phyloP scores from a whole-genome alignment of 2,888 invertebrate genomes.

The Drosophila nr. fundita region DNA sequence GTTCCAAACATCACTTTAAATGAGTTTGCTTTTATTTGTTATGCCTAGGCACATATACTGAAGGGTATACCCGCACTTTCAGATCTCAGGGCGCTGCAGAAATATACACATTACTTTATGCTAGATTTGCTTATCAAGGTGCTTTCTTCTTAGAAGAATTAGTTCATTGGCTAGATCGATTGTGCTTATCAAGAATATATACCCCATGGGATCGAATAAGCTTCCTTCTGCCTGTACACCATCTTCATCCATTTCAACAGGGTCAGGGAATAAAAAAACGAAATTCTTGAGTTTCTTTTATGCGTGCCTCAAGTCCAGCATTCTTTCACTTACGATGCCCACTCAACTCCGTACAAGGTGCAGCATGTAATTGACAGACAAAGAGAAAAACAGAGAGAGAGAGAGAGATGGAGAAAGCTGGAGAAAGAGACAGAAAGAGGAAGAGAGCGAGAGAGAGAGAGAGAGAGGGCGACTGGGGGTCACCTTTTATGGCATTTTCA shows the following conservation, averaged over 20 bases:
- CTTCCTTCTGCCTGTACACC: background rate
- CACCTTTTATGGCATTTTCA: conserved; percentile 53
- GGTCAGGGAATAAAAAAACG: conserved; percentile 9
- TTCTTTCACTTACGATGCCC: conserved; percentile 15
- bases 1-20: background rate
- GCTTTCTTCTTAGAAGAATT: background rate
- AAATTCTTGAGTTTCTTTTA: conserved; percentile 56
- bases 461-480: conserved; percentile 14
- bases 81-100: background rate
- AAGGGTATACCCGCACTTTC: background rate
- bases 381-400: background rate
- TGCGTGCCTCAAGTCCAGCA: conserved; percentile 28
- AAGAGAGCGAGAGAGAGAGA: conserved; percentile 1
- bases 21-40: background rate
- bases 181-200: background rate
- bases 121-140: background rate
- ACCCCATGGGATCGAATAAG: background rate
- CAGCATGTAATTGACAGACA: conserved; percentile 59
- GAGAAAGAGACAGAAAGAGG: background rate
- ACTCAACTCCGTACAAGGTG: conserved; percentile 24
- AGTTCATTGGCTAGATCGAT: background rate
- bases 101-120: background rate
- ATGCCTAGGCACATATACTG: background rate
- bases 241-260: background rate
- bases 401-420: background rate